Conservation (phyloP, 2,113 vertebrate species). For the Puma concolor region DNA sequence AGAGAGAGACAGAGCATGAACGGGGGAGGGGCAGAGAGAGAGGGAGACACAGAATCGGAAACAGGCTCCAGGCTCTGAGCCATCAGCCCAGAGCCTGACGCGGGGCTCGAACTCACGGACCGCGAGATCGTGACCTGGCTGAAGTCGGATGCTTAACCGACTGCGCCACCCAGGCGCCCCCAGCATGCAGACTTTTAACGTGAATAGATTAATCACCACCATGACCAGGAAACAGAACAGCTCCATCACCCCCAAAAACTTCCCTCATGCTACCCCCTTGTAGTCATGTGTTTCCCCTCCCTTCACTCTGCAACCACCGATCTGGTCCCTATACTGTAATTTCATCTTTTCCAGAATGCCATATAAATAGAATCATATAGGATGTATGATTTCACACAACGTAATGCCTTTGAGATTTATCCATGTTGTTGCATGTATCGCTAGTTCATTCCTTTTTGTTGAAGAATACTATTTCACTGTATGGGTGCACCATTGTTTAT, state of each 20-base stretch:
- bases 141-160: no score
- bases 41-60: no score
- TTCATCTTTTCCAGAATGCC: conserved; percentile 23
- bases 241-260: background rate
- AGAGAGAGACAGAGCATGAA: no score
- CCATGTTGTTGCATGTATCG: background rate
- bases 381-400: background rate
- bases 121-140: no score
- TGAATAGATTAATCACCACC: background rate
- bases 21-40: no score
- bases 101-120: no score
- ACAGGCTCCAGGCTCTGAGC: no score
- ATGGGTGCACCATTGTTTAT: background rate
- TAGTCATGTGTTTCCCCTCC: background rate
- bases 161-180: no score
- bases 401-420: background rate
- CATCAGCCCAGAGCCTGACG: no score
- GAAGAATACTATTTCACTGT: background rate
- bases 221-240: background rate
- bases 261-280: background rate
- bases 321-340: background rate
- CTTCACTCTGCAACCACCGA: background rate
- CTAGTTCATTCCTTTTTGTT: background rate
- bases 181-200: background rate
- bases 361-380: background rate